Evolutionary conservation across 1,140 invertebrate genomes (phyloP).

Genomic region (Arion vulgaris): DNA sequence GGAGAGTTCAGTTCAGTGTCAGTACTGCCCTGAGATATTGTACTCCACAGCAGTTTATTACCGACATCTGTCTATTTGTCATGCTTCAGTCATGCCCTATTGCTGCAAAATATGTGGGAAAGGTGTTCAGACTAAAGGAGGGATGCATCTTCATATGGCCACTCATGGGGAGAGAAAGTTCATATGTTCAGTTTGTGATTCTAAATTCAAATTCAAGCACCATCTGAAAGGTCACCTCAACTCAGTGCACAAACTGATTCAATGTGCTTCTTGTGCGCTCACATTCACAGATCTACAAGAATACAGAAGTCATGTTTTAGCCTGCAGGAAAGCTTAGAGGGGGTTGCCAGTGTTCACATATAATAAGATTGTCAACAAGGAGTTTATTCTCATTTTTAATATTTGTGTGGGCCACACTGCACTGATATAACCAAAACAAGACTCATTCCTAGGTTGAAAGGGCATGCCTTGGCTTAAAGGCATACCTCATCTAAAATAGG

Average conservation of each 20-base stretch:
- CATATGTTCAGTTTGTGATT: conserved; percentile 40
- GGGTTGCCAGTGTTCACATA: too few relatives aligned
- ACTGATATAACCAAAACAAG: too few relatives aligned
- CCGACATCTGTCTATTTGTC: not conserved
- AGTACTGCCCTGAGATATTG: conserved; percentile 11
- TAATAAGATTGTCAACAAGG: too few relatives aligned
- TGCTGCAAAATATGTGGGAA: conserved; percentile 40
- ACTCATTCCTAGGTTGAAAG: too few relatives aligned
- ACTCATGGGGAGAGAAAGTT: conserved; percentile 45
- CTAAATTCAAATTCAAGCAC: conserved; percentile 42
- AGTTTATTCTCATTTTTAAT: too few relatives aligned
- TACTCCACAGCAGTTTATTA: not conserved
- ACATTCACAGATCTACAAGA: not conserved
- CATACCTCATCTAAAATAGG: too few relatives aligned
- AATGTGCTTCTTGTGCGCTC: not conserved
- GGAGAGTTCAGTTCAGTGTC: conserved; percentile 5
- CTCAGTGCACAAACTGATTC: conserved; percentile 24
- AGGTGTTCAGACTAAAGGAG: conserved; percentile 38
- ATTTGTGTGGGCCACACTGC: too few relatives aligned
- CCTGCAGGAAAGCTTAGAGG: not conserved
- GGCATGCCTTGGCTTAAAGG: too few relatives aligned
- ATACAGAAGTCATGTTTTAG: not conserved
- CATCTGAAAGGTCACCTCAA: conserved; percentile 40
- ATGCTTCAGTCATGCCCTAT: conserved; percentile 17
- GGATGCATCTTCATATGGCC: conserved; percentile 38